Base-by-base conservation (phyloP, 53 echinoderm and acorn worm species). In the Echinometra lucunter region DNA sequence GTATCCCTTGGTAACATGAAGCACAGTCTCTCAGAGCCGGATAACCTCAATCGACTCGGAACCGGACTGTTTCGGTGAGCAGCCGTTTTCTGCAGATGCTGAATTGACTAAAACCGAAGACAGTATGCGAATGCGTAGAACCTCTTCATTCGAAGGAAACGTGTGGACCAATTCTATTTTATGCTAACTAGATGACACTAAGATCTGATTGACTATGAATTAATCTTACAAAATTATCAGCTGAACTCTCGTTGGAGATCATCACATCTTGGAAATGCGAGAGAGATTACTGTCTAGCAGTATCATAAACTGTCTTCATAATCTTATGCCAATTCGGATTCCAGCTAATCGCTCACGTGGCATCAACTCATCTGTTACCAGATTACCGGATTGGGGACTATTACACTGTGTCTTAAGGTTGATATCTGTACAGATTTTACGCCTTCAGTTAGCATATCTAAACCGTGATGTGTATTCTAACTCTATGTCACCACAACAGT, bases 11-110 rank as follows among this genome's bases (percentile, higher is more conserved):
- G 96, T 18, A 97, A 98, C 85, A 97, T 97, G 95, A 97, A 97
- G 60, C 98, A 97, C 96, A 98, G 98, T 95, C 94, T 97, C 19
- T 98, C 98, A 18, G 96, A 98, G 89, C 97, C 98, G 90, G 98
- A 98, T 90, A 93, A 94, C 45, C 95, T 98, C 83, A 98, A 98
- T 95, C 95, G 95, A 38, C 70, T 97, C 6, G 97, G 95, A 28
- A 94, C 85, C 83, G 66, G 94, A 25, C 15, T 83, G 11, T 57
- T 57, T 83, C 82, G 94, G 57, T 94, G 80, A 93, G 63, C 90
- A 60, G 12, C 37, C 56, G 34, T 55, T 30, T 56, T 16, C 27
- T 45, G 44, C 13, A 57, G 42, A 88, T 78, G 63, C 35, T 18
- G 78, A 78, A 78, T 40, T 6, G 78, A 12, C 4, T 1, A 42